Conservation (phyloP, 2,888 invertebrate species). For the Xylocampa areola region DNA sequence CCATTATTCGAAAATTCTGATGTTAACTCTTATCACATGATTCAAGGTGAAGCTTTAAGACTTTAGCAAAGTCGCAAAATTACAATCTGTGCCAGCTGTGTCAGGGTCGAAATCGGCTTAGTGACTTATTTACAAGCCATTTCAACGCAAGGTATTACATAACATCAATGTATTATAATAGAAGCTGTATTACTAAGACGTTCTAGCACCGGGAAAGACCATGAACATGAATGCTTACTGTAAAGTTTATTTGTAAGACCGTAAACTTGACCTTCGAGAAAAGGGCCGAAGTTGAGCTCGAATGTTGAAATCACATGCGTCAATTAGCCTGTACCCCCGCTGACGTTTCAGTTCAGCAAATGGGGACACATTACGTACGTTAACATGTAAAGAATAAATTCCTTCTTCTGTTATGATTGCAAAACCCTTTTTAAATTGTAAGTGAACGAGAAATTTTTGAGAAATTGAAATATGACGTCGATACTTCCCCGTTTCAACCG, state of each 20-base stretch:
- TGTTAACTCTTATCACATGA: conserved; percentile 41
- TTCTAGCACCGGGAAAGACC: conserved; percentile 9
- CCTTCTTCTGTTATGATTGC: neutral
- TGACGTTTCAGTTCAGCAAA: conserved; percentile 63
- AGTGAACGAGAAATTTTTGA: conserved; percentile 42
- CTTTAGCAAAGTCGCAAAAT: conserved; percentile 59
- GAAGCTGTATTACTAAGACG: conserved; percentile 28
- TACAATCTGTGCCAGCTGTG: conserved; percentile 80
- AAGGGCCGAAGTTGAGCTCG: conserved; percentile 68
- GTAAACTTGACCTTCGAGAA: conserved; percentile 84
- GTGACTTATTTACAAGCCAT: conserved; percentile 77
- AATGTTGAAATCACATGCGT: conserved; percentile 77
- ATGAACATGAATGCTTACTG: conserved; percentile 19
- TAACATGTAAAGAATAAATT: conserved; percentile 4
- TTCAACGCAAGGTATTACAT: conserved; percentile 82
- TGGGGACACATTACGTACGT: conserved; percentile 21
- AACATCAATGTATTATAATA: conserved; percentile 65
- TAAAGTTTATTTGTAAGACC: conserved; percentile 54
- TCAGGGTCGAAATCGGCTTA: conserved; percentile 79
- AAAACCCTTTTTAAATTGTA: conserved; percentile 12
- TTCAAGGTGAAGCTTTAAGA: conserved; percentile 55
- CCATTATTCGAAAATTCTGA: conserved; percentile 16
- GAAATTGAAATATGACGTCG: conserved; percentile 76
- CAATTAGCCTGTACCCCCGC: conserved; percentile 48
- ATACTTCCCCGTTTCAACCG: conserved; percentile 71